Base-by-base conservation (phyloP, 2,797 vertebrate genomes). In the Peromyscus nudipes region DNA sequence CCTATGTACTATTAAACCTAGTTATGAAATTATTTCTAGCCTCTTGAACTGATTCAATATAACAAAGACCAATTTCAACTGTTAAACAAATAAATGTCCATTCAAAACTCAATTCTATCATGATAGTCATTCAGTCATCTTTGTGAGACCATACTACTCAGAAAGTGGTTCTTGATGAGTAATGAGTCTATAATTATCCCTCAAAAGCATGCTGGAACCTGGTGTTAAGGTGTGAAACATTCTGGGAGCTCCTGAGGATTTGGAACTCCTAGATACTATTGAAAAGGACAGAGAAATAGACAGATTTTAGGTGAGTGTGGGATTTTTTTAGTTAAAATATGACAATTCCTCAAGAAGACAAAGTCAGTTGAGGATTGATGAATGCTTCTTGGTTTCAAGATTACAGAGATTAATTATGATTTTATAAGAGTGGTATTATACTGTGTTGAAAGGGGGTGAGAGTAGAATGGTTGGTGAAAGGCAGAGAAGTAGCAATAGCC, bases 71-170 rank as follows among this genome's bases (percentile, higher is more conserved):
- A 76, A 87, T 46, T 93, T 96, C n/a, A 93, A n/a, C 25, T 89
- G 3, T n/a, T 90, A 94, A 81, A 87, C 5, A 23, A 87, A 84
- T 86, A 23, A 87, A 84, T 86, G 25, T 1, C 16, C 17, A 89
- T 89, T 95, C 31, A 84, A 86, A 89, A 83, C 84, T 87, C 4
- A 84, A 37, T 92, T 79, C 65, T n/a, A 87, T 5, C 8, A 57
- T 27, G 23, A 90, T 69, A 77, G 80, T 84, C 23, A 93, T 69
- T 93, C 29, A 80, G 6, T 4, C 2, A 83, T 89, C 40, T 91
- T 34, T 87, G 6, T 80, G 27, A 87, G 4, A 71, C 2, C 57
- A 93, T 27, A 87, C 76, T 87, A 49, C 13, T 94, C 2, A 75
- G 62, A 86, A 64, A 96, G 76, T 46, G 10, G 3, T 73, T 81